phyloP scores from a whole-genome alignment of 2,888 invertebrate species.

The Dryomyza anilis region DNA sequence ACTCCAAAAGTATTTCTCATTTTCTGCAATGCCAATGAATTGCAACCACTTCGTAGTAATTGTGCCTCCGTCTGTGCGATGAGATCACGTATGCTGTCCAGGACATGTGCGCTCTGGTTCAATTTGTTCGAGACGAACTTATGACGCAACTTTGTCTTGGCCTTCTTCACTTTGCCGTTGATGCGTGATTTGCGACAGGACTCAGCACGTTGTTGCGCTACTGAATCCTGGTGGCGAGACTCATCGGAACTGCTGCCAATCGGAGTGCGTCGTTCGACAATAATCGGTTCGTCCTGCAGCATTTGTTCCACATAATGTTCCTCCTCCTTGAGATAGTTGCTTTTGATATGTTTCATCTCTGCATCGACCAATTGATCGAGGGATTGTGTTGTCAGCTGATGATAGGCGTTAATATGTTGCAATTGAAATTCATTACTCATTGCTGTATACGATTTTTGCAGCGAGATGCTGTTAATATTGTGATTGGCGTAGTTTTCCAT shows the following conservation, averaged over 20 bases:
- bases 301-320: constrained; percentile 43
- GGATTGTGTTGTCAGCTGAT: neutral
- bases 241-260: constrained; percentile 9
- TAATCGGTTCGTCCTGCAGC: constrained; percentile 37
- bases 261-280: neutral
- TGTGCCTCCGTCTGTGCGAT: constrained; percentile 49
- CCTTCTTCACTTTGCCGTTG: constrained; percentile 54
- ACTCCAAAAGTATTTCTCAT: constrained; percentile 47
- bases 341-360: constrained; percentile 47
- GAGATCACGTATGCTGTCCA: constrained; percentile 46
- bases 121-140: constrained; percentile 48
- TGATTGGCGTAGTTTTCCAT: neutral
- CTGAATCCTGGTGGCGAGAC: neutral
- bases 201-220: constrained; percentile 42
- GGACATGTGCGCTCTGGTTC: constrained; percentile 41
- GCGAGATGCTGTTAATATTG: neutral
- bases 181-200: constrained; percentile 52
- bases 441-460: neutral
- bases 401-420: neutral
- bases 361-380: constrained; percentile 46
- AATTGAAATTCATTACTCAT: neutral
- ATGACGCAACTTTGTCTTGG: constrained; percentile 51
- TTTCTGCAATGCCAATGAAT: constrained; percentile 37
- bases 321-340: constrained; percentile 46
- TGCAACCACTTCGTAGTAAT: constrained; percentile 44